Conservation (phyloP, 2,797 vertebrate genomes). For the Sciurus carolinensis region DNA sequence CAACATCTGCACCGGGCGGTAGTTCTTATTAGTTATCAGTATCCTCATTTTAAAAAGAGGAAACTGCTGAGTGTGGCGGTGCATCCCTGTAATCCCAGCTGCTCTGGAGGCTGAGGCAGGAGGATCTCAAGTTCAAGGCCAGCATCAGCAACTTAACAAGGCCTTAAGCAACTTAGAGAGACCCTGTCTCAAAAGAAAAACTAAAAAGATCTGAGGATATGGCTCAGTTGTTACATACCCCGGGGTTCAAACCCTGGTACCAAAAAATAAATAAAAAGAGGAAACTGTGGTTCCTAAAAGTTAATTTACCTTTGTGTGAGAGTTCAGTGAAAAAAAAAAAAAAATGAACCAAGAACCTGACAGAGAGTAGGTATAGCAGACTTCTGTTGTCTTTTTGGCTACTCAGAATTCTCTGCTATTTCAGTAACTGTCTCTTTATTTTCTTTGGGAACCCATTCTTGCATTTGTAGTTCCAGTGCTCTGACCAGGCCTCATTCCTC, state of each 20-base stretch:
- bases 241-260: no score
- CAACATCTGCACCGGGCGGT: background rate
- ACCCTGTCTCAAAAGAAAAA: no score
- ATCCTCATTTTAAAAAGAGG: conserved; percentile 49
- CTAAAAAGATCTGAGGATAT: no score
- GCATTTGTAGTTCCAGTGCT: background rate
- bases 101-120: no score
- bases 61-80: background rate
- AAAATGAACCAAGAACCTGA: background rate
- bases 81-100: no score
- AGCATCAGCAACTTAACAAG: no score
- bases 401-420: background rate
- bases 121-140: no score
- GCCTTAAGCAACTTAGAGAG: no score
- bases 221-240: no score
- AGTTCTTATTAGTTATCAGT: conserved; percentile 36
- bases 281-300: background rate
- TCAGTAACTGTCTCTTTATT: background rate
- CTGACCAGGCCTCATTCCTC: background rate
- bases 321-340: background rate
- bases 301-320: conserved; percentile 17
- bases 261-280: background rate
- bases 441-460: background rate
- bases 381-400: background rate
- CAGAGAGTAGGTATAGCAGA: background rate